Evolutionary conservation across 2,888 invertebrate species (phyloP).

Genomic region (Eumerus sabulonum): DNA sequence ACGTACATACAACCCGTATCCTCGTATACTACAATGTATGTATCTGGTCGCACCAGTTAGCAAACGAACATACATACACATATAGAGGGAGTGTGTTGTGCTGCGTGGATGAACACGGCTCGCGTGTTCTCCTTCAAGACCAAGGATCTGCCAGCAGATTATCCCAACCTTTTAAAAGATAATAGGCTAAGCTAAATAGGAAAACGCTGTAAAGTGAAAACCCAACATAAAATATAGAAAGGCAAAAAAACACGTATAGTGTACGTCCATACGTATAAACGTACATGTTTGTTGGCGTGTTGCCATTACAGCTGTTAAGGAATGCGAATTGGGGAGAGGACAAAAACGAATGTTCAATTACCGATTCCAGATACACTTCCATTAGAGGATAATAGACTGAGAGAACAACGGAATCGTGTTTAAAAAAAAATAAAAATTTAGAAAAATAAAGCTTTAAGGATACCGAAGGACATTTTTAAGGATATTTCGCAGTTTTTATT

Average conservation of each 20-base stretch:
- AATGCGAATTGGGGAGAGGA: constrained; percentile 15
- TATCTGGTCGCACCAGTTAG: constrained; percentile 26
- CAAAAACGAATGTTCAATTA: constrained; percentile 24
- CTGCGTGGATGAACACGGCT: constrained; percentile 43
- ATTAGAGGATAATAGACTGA: constrained; percentile 8
- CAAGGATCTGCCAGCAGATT: constrained; percentile 46
- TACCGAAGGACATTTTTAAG: too few relatives aligned
- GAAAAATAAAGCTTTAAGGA: neutral
- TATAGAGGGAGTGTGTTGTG: constrained; percentile 41
- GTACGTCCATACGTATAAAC: constrained; percentile 5
- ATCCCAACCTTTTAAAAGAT: constrained; percentile 67
- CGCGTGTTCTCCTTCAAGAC: constrained; percentile 41
- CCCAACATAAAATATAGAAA: constrained; percentile 52
- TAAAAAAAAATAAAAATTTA: constrained; percentile 7
- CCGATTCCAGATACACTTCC: constrained; percentile 23
- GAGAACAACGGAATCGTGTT: constrained; percentile 6
- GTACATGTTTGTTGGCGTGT: constrained; percentile 1
- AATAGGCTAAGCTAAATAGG: constrained; percentile 69
- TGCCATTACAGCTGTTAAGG: constrained; percentile 33
- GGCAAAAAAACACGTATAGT: constrained; percentile 3
- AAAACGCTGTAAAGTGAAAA: constrained; percentile 66
- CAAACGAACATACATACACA: constrained; percentile 20
- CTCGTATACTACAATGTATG: constrained; percentile 42
- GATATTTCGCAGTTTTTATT: too few relatives aligned
- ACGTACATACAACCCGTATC: too few relatives aligned